phyloP scores from a whole-genome alignment of 2,888 invertebrate species.

The Abrostola triplasia region DNA sequence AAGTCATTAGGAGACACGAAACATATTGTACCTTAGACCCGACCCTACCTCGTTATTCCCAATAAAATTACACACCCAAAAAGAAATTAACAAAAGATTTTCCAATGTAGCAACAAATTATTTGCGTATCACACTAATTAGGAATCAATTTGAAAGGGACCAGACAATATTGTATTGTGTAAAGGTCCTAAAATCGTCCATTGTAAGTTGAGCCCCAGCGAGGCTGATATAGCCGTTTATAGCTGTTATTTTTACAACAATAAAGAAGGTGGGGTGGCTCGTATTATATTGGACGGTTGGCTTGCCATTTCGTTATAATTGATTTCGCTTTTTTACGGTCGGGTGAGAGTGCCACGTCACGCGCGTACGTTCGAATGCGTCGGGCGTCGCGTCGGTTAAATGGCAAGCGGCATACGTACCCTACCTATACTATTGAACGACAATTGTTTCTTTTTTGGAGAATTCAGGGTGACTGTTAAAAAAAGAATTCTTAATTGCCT shows the following conservation, averaged over 20 bases:
- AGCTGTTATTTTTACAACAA: constrained; percentile 47
- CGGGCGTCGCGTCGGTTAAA: constrained; percentile 58
- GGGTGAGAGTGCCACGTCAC: constrained; percentile 75
- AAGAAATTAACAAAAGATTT: constrained; percentile 41
- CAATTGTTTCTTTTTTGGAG: constrained; percentile 27
- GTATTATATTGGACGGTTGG: constrained; percentile 66
- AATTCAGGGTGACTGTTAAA: constrained; percentile 4
- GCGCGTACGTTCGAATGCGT: constrained; percentile 69
- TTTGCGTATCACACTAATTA: constrained; percentile 77
- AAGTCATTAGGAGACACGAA: neutral
- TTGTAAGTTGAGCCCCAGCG: constrained; percentile 57
- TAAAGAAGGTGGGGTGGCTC: constrained; percentile 56
- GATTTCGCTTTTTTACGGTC: constrained; percentile 86
- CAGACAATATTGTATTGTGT: constrained; percentile 77
- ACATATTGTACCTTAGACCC: constrained; percentile 2
- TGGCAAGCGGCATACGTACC: constrained; percentile 48
- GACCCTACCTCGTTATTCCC: constrained; percentile 22
- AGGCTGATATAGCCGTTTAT: constrained; percentile 52
- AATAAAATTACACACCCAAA: constrained; percentile 26
- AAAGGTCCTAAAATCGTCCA: constrained; percentile 67
- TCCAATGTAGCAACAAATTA: constrained; percentile 59
- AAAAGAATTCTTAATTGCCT: neutral
- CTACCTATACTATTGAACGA: constrained; percentile 42
- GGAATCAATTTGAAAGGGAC: constrained; percentile 77
- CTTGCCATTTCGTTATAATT: constrained; percentile 84